A percentile compares a stretch with the other conserved stretches of the same genome.
These are phyloP conservation scores for Sterna hirundo DNA, from an alignment of 2,113 vertebrate species.

Conservation along the genomic window DNA sequence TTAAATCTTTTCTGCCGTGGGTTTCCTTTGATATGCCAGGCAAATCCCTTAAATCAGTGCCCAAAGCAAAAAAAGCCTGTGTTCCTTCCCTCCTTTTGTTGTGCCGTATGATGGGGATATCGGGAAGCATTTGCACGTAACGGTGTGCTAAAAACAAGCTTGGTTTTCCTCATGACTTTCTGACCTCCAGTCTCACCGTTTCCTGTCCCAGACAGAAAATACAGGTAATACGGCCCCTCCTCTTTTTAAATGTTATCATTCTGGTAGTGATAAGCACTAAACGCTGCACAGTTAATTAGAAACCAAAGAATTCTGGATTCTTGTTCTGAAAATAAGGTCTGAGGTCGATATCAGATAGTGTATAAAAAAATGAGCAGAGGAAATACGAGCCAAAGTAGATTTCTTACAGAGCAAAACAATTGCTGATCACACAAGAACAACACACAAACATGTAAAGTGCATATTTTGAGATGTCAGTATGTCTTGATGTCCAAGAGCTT, in stretches of 20 bases:
- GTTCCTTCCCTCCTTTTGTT: background rate
- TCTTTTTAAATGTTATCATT: background rate
- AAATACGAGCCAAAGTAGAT: background rate
- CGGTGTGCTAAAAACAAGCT: background rate
- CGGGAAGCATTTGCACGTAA: background rate
- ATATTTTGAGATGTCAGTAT: background rate
- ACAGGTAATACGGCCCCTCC: accelerated
- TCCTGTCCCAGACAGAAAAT: background rate
- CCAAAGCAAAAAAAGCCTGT: too few species aligned
- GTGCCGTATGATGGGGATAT: background rate
- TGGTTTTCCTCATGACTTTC: background rate
- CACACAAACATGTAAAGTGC: background rate
- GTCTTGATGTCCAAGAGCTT: background rate
- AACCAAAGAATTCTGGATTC: background rate
- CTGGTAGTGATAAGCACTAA: background rate
- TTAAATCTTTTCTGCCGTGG: background rate
- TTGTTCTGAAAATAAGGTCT: background rate
- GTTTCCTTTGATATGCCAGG: background rate
- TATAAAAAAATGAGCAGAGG: background rate
- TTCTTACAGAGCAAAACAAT: background rate
- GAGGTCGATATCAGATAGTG: background rate
- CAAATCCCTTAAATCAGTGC: background rate
- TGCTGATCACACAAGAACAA: background rate
- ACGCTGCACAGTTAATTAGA: background rate
- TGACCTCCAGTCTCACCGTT: background rate